phyloP scores from a whole-genome alignment of 2,888 invertebrate genomes.

The Euplexia lucipara region DNA sequence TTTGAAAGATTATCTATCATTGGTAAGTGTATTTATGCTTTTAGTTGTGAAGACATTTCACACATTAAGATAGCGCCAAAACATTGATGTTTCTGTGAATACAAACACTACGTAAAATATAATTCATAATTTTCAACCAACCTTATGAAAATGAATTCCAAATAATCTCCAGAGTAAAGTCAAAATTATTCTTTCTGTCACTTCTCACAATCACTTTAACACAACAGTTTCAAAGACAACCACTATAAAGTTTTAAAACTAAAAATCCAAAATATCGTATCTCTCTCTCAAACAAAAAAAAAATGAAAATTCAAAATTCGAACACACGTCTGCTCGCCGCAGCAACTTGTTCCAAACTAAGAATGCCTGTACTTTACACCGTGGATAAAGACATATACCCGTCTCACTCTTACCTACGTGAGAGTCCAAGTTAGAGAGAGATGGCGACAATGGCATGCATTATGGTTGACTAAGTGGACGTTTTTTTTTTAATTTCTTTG shows the following conservation, averaged over 20 bases:
- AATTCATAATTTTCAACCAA: constrained; percentile 21
- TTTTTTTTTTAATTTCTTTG: constrained; percentile 89
- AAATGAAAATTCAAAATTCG: constrained; percentile 29
- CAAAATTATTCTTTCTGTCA: constrained; percentile 37
- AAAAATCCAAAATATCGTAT: constrained; percentile 40
- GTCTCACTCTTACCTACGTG: constrained; percentile 67
- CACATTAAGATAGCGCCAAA: no score
- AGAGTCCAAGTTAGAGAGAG: constrained; percentile 64
- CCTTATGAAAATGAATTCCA: constrained; percentile 50
- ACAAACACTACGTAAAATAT: not conserved
- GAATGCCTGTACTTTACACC: constrained; percentile 45
- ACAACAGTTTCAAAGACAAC: constrained; percentile 6
- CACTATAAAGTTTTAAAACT: constrained; percentile 32
- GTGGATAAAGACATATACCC: constrained; percentile 72
- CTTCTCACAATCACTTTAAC: constrained; percentile 39
- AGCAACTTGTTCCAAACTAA: constrained; percentile 73
- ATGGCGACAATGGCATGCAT: constrained; percentile 87
- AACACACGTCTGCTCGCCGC: constrained; percentile 45
- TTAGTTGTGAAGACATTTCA: no score
- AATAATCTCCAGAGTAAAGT: constrained; percentile 16
- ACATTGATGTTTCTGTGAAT: no score
- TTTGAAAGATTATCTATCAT: no score
- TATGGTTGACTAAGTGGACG: constrained; percentile 81
- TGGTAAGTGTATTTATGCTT: no score
- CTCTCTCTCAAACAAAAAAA: constrained; percentile 40